Base-by-base conservation (phyloP, 1,140 invertebrate species). In the Euura saliciscinereae region DNA sequence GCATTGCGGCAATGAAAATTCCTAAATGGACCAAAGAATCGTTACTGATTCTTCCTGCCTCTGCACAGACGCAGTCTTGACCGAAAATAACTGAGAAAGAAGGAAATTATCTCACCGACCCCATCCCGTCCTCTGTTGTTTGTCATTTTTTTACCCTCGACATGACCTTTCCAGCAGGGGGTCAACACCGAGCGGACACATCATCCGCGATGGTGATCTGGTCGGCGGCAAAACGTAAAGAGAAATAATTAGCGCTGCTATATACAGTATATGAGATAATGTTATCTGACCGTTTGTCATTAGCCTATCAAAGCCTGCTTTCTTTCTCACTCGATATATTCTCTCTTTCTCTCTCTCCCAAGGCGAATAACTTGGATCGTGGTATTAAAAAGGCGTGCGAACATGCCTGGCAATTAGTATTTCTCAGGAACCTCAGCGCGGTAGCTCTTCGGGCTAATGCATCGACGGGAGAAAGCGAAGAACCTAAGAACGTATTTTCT, bases 221-320 rank as follows among this genome's bases (percentile, higher is more conserved):
- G 78, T 75, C 82, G 85, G 83, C 82, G 73, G 51, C 68, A 74
- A 70, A 76, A 85, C 85, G 86, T 11, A 86, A 86, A 85, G 75
- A 43, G 78, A 83, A 87, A 86, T 87, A 87, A 87, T 87, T 87
- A 87, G 85, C 83, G 79, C 28, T 1, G 28, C 28, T 28, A 28
- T 28, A 28, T 28, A 28, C 28, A 28, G 51, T 6, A 59, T 59
- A 59, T 59, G 51, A 75, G 85, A 87, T 87, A 86, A 80, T 78
- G 79, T 79, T 86, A 87, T 87, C 85, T 86, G 85, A 79, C 82
- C 80, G 84, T 85, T 84, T 83, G 86, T 85, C 85, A 87, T 87
- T 87, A 87, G 85, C 81, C 85, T 87, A 87, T 87, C 86, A 84
- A 86, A 81, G 77, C 79, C 73, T 74, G 83, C 84, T 28, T 28